Evolutionary conservation across 2,888 invertebrate genomes (phyloP).

Genomic region (Hedychridium roseum): DNA sequence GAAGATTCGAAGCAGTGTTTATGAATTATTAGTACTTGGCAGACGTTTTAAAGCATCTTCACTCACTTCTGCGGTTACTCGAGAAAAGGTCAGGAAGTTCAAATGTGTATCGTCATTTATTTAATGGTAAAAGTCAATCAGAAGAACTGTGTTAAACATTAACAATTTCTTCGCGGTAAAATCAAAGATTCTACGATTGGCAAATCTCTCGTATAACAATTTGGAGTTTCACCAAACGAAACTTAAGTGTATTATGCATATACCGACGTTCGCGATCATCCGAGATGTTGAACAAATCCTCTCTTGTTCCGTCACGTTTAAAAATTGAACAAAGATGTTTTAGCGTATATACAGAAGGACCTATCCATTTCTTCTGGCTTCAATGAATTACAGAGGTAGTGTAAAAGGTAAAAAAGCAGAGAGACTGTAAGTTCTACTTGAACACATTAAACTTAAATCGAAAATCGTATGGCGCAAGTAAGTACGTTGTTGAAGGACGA

Average conservation of each 20-base stretch:
- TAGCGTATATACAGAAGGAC: no score
- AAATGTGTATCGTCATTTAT: conserved; percentile 49
- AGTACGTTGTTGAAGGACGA: no score
- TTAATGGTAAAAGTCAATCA: conserved; percentile 57
- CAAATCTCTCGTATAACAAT: conserved; percentile 58
- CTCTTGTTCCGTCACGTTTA: no score
- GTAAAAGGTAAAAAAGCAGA: no score
- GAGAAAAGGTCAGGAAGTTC: conserved; percentile 51
- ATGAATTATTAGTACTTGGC: conserved; percentile 26
- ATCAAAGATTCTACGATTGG: conserved; percentile 54
- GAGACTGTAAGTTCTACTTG: no score
- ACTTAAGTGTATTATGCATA: conserved; percentile 30
- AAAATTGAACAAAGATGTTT: no score
- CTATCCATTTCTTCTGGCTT: no score
- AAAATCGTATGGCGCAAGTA: no score
- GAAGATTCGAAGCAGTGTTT: conserved; percentile 34
- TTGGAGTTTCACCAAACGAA: conserved; percentile 50
- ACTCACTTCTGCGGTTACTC: conserved; percentile 38
- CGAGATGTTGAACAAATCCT: no score
- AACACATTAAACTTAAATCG: no score
- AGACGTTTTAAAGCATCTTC: conserved; percentile 38
- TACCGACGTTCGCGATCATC: not conserved
- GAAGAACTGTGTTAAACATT: conserved; percentile 59
- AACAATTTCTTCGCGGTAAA: conserved; percentile 54
- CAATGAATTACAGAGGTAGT: no score